phyloP scores from a whole-genome alignment of 2,888 invertebrate genomes.

The Volucella zonaria region DNA sequence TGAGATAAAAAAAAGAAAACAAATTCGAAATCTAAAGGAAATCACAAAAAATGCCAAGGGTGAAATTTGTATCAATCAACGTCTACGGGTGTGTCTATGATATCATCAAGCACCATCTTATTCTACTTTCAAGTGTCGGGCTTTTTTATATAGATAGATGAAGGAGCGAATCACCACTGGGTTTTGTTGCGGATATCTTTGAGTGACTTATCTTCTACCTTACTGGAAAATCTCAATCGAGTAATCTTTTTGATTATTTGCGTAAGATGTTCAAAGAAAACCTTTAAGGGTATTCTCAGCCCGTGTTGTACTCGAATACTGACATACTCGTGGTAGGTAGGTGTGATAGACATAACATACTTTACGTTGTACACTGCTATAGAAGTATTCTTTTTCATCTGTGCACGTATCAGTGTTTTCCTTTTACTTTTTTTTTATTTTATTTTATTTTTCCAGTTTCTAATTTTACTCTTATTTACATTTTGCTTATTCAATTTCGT shows the following conservation, averaged over 20 bases:
- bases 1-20: slow-evolving; percentile 22
- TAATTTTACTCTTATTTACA: slow-evolving; percentile 51
- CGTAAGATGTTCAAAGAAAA: slow-evolving; percentile 57
- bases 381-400: slow-evolving; percentile 21
- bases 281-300: slow-evolving; percentile 48
- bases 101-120: slow-evolving; percentile 39
- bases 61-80: slow-evolving; percentile 59
- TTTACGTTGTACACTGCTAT: slow-evolving; percentile 4
- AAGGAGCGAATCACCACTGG: slow-evolving; percentile 35
- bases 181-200: slow-evolving; percentile 45
- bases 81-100: slow-evolving; percentile 37
- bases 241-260: slow-evolving; percentile 58
- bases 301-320: slow-evolving; percentile 21
- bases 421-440: not conserved
- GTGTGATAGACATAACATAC: slow-evolving; percentile 31
- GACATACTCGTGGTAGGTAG: slow-evolving; percentile 7
- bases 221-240: slow-evolving; percentile 47
- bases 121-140: slow-evolving; percentile 46
- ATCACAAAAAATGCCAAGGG: slow-evolving; percentile 42
- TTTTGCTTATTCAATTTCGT: slow-evolving; percentile 35
- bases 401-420: slow-evolving; percentile 31
- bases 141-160: slow-evolving; percentile 36
- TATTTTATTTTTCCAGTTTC: slow-evolving; percentile 41
- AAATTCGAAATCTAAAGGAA: slow-evolving; percentile 36
- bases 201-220: slow-evolving; percentile 45